These are phyloP conservation scores for Sebastes schlegelii DNA, from an alignment of 2,113 vertebrate genomes.

Conservation along the genomic window DNA sequence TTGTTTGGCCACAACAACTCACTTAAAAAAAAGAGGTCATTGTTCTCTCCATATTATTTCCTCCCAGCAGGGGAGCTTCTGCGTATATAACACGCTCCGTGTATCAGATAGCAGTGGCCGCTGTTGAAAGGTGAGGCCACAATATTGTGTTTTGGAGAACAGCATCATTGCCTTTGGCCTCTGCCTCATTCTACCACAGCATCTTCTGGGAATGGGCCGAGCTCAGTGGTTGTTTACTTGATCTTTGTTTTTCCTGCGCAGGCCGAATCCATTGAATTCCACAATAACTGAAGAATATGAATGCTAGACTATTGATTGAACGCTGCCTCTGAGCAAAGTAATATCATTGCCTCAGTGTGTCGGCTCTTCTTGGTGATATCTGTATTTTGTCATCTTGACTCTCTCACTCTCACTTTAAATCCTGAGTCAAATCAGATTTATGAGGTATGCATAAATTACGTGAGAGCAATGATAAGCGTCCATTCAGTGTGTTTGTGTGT, in stretches of 20 bases:
- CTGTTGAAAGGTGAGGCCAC: conserved; percentile 51
- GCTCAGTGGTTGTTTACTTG: conserved; percentile 47
- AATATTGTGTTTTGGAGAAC: conserved; percentile 62
- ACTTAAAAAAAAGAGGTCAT: conserved; percentile 53
- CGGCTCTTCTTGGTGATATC: conserved; percentile 32
- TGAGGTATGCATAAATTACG: conserved; percentile 22
- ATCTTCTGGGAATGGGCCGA: conserved; percentile 46
- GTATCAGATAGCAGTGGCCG: conserved; percentile 33
- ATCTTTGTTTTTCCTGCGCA: conserved; percentile 37
- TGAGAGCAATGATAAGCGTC: background rate
- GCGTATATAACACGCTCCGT: background rate
- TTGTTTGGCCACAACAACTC: conserved; percentile 54
- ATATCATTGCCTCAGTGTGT: conserved; percentile 25
- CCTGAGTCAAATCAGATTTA: conserved; percentile 35
- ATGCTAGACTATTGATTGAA: conserved; percentile 59
- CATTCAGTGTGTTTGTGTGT: conserved; percentile 3
- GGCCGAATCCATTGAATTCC: conserved; percentile 31
- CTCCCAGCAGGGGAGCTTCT: conserved; percentile 21
- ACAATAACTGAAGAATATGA: conserved; percentile 56
- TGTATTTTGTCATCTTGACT: conserved; percentile 40
- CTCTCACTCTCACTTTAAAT: conserved; percentile 7
- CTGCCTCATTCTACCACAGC: conserved; percentile 35
- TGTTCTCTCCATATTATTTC: conserved; percentile 50
- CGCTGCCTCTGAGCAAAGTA: conserved; percentile 30
- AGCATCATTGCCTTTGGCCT: conserved; percentile 49